phyloP scores from a whole-genome alignment of 1,140 invertebrate genomes.

The Orchestia grillus region DNA sequence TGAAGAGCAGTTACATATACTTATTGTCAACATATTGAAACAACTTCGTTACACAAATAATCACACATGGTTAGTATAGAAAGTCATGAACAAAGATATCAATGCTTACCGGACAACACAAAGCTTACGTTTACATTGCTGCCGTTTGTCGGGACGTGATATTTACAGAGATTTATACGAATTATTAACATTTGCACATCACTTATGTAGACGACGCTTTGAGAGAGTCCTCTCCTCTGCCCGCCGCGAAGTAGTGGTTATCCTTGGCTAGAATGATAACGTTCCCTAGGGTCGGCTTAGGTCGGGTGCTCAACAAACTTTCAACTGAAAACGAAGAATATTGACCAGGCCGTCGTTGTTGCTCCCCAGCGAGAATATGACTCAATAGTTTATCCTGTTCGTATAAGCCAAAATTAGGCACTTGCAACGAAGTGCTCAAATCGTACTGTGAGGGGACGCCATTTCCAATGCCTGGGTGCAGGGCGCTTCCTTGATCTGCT shows the following conservation, averaged over 20 bases:
- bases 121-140: background rate
- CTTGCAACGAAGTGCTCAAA: background rate
- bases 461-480: background rate
- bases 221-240: background rate
- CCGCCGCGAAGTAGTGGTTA: background rate
- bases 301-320: background rate
- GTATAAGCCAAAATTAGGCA: background rate
- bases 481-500: background rate
- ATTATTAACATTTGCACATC: background rate
- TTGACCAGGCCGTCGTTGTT: background rate
- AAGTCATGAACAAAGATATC: too few relatives aligned
- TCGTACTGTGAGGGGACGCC: background rate
- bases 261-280: constrained; percentile 21
- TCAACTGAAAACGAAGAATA: constrained; percentile 24
- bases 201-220: constrained; percentile 2
- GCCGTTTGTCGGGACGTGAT: background rate
- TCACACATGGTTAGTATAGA: too few relatives aligned
- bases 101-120: background rate
- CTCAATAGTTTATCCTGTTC: background rate
- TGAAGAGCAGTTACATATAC: too few relatives aligned
- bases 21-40: too few relatives aligned
- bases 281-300: constrained; percentile 21
- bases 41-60: too few relatives aligned
- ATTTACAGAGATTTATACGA: background rate
- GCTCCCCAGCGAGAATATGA: background rate